Conservation (phyloP, 2,797 vertebrate species). For the Euthynnus affinis region DNA sequence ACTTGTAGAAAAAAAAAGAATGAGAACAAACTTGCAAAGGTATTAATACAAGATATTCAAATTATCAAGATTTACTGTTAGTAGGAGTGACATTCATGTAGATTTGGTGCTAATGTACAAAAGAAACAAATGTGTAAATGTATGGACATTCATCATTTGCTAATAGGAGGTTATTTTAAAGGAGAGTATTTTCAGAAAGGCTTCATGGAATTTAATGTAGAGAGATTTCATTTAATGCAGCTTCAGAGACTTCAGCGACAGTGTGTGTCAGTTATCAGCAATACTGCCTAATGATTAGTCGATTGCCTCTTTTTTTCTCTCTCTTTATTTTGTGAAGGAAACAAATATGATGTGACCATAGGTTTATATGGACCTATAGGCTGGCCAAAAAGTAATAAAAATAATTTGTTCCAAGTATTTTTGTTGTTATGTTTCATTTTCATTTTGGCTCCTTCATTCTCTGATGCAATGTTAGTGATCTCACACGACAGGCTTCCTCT, state of each 20-base stretch:
- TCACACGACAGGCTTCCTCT: not conserved
- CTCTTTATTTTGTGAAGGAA: slow-evolving; percentile 68
- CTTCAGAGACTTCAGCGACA: slow-evolving; percentile 60
- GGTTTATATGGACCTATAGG: slow-evolving; percentile 55
- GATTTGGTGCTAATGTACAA: slow-evolving; percentile 81
- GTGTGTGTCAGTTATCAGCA: slow-evolving; percentile 65
- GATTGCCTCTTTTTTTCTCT: slow-evolving; percentile 59
- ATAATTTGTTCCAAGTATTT: slow-evolving; percentile 56
- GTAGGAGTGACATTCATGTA: slow-evolving; percentile 56
- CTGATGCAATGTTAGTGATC: not conserved
- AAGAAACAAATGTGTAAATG: slow-evolving; percentile 53
- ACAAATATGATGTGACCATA: slow-evolving; percentile 52
- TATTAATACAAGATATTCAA: slow-evolving; percentile 40
- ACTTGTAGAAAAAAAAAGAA: slow-evolving; percentile 53
- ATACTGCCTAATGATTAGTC: slow-evolving; percentile 69
- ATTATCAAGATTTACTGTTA: slow-evolving; percentile 30
- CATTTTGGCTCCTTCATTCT: not conserved
- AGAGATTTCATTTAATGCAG: slow-evolving; percentile 55
- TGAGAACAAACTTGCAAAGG: slow-evolving; percentile 46
- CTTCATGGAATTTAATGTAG: slow-evolving; percentile 11
- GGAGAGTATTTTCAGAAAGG: slow-evolving; percentile 45
- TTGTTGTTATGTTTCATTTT: slow-evolving; percentile 35
- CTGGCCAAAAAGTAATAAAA: slow-evolving; percentile 71
- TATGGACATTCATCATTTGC: slow-evolving; percentile 49
- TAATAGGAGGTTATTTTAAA: slow-evolving; percentile 50